These are phyloP conservation scores for Gryllus longicercus DNA, from an alignment of 2,888 invertebrate species.

Conservation along the genomic window DNA sequence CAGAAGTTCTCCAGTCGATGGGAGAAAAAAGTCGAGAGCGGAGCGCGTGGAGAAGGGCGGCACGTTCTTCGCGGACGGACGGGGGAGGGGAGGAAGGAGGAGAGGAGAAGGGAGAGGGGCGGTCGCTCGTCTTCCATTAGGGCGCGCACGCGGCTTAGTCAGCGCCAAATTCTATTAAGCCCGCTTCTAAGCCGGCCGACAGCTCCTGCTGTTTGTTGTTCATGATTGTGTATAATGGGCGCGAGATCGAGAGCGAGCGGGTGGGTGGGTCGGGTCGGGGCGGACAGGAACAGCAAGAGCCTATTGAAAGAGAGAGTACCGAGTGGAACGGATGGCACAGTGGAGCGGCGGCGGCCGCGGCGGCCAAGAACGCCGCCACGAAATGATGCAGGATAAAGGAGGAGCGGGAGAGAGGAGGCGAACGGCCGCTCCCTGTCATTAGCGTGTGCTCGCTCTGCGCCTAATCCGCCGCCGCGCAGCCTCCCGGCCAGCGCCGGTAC, in stretches of 20 bases:
- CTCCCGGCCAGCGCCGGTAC: too few species aligned
- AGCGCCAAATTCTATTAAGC: constrained; percentile 10
- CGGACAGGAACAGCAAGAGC: background rate
- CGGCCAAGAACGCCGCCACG: too few species aligned
- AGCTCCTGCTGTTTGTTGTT: background rate
- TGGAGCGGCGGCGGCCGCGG: too few species aligned
- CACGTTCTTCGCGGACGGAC: too few species aligned
- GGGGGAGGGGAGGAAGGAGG: background rate
- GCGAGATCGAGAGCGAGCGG: background rate
- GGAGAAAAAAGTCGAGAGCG: too few species aligned
- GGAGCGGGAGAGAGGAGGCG: background rate
- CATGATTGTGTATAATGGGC: background rate
- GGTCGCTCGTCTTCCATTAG: background rate
- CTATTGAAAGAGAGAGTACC: background rate
- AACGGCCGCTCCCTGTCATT: too few species aligned
- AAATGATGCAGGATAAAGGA: background rate
- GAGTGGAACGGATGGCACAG: background rate
- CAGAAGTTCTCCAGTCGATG: too few species aligned
- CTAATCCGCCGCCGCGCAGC: too few species aligned
- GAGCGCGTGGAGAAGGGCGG: too few species aligned
- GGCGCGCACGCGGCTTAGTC: constrained; percentile 6
- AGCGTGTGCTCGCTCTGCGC: too few species aligned
- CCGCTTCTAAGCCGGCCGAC: background rate
- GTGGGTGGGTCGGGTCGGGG: background rate
- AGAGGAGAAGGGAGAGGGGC: background rate